phyloP scores from a whole-genome alignment of 2,888 invertebrate genomes.

The Lasiommata megera region DNA sequence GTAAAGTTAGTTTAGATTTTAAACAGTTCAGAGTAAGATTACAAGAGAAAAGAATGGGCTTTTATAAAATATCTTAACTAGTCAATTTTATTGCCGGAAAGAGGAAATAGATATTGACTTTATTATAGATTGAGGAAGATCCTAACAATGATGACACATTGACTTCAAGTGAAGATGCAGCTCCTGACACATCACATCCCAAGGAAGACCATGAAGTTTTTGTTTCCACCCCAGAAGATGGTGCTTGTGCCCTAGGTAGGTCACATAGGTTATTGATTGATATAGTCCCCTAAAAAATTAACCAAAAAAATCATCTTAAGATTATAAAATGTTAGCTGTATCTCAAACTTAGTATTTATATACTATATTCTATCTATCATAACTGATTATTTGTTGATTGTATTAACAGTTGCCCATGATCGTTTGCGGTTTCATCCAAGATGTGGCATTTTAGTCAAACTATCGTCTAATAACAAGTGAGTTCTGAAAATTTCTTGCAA shows the following conservation, averaged over 20 bases:
- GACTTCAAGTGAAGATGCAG: slow-evolving; percentile 49
- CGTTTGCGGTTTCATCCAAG: slow-evolving; percentile 92
- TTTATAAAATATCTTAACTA: not conserved
- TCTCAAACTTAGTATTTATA: no score
- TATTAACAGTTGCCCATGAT: slow-evolving; percentile 72
- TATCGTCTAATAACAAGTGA: slow-evolving; percentile 87
- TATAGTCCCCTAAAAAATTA: no score
- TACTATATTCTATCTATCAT: no score
- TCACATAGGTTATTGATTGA: no score
- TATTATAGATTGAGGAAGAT: slow-evolving; percentile 52
- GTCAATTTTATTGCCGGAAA: not conserved
- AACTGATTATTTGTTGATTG: no score
- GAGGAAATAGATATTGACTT: not conserved
- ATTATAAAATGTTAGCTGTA: no score
- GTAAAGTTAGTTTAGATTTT: no score
- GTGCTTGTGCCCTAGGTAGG: slow-evolving; percentile 52
- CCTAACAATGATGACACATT: slow-evolving; percentile 60
- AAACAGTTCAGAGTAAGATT: no score
- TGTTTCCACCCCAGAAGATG: slow-evolving; percentile 51
- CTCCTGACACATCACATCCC: slow-evolving; percentile 37
- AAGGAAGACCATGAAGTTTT: slow-evolving; percentile 45
- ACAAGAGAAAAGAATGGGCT: no score
- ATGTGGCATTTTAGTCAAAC: slow-evolving; percentile 92
- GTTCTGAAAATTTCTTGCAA: slow-evolving; percentile 28
- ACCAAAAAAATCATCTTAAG: no score